phyloP scores from a whole-genome alignment of 92 coral and sea anemone species.

The Pocillopora grandis region DNA sequence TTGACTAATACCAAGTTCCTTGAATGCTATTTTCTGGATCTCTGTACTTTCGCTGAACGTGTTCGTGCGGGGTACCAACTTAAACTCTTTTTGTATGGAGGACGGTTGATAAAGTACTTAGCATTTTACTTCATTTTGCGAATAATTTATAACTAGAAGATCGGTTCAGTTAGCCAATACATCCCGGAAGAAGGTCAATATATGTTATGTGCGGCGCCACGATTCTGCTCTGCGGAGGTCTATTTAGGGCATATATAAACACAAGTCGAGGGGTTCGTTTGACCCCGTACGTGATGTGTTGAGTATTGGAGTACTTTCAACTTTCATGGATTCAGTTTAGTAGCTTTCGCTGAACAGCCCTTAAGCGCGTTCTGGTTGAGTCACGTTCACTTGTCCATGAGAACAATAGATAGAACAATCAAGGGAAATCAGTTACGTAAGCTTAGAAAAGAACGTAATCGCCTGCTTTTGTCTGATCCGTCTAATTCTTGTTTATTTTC shows the following conservation, averaged over 20 bases:
- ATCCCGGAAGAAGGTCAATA: conserved; percentile 37
- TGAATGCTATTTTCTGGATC: not conserved
- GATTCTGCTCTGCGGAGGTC: not conserved
- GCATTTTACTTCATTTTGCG: not conserved
- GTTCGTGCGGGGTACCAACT: not conserved
- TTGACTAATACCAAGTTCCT: not conserved
- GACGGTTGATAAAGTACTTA: not conserved
- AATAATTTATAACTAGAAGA: conserved; percentile 22
- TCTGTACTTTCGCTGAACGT: not conserved
- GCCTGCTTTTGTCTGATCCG: not conserved
- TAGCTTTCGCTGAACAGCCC: not conserved
- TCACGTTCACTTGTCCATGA: conserved; percentile 1
- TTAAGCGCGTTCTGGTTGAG: not conserved
- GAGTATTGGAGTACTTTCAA: conserved; percentile 11
- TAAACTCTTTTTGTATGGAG: not conserved
- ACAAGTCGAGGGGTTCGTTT: not conserved
- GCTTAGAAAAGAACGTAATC: not conserved
- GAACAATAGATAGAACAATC: not conserved
- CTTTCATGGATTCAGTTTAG: conserved; percentile 18
- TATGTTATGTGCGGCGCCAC: not conserved
- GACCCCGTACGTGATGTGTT: conserved; percentile 26
- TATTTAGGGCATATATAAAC: conserved; percentile 13
- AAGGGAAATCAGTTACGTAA: not conserved
- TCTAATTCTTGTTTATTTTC: not conserved
- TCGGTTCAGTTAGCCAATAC: conserved; percentile 17